Evolutionary conservation across 1,140 invertebrate genomes (phyloP), one percentile per base, ranked within the genome.

Genomic region (Epicauta chinensis): DNA sequence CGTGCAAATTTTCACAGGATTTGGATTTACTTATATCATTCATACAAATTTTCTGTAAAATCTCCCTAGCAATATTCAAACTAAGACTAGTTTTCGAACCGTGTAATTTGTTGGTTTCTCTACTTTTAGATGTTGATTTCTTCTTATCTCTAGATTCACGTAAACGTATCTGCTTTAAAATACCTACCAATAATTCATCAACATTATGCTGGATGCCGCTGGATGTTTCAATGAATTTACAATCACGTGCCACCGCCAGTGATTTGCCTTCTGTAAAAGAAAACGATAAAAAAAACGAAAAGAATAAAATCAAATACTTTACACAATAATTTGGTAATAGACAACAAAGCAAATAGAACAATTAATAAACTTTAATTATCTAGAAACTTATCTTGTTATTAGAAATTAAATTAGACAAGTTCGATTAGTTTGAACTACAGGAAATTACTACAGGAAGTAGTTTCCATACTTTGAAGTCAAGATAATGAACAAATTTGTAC

Each of bases 181-280:
- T 83, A 1, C 91, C 90, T 0, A 93, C 91, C 12, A 94, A 75
- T 16, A 94, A 78, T 65, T 93, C 91, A 68, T 93, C 91, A 10
- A 94, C 89, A 62, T 93, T 92, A 72, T 94, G 89, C 68, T 93
- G 88, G 60, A 94, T 89, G 1, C 89, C 89, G 45, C 86, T 87
- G 0, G 90, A 93, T 1, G 90, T 92, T 69, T 95, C 91, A 55
- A 93, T 93, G 73, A 92, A 95, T 72, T 94, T 94, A 71, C 86
- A 89, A 67, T 92, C 89, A 63, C 84, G 80, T n/a, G 86, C 84
- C 31, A 82, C 84, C 0, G 91, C 91, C 59, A 93, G 68, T 15
- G 83, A 77, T 72, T 91, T 93, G 1, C 91, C 90, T 68, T 93
- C 91, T 94, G 75, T n/a, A 73, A 75, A 49, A 44, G 16, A 12